Conservation (phyloP, 2,113 vertebrate species). For the Lontra canadensis region DNA sequence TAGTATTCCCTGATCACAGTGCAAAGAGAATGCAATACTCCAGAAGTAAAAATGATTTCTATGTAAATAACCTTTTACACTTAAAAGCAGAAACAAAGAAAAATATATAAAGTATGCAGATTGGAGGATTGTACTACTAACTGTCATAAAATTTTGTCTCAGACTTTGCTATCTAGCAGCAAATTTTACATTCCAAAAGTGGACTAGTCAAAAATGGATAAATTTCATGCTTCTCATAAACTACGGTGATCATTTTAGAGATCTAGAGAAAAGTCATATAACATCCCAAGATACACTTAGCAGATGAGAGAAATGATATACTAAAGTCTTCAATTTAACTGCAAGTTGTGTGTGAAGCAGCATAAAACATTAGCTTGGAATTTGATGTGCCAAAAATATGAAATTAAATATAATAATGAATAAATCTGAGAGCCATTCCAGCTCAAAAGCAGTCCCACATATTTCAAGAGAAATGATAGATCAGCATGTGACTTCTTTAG, state of each 20-base stretch:
- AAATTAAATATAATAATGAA: slow-evolving; percentile 68
- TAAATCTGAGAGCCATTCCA: not conserved
- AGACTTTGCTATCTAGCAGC: slow-evolving; percentile 1
- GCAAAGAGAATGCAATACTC: not conserved
- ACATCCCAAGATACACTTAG: slow-evolving; percentile 53
- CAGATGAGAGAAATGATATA: slow-evolving; percentile 62
- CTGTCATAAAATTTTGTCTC: slow-evolving; percentile 21
- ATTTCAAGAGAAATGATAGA: slow-evolving; percentile 42
- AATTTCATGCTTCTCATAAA: slow-evolving; percentile 63
- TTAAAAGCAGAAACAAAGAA: not conserved
- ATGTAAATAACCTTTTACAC: not conserved
- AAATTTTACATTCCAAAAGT: slow-evolving; percentile 54
- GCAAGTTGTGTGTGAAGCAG: slow-evolving; percentile 30
- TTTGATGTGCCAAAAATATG: slow-evolving; percentile 33
- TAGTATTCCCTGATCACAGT: not conserved
- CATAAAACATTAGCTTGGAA: slow-evolving; percentile 53
- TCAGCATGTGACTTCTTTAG: not conserved
- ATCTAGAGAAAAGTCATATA: slow-evolving; percentile 62
- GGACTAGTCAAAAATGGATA: slow-evolving; percentile 58
- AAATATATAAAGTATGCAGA: not conserved
- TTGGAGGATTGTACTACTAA: not conserved
- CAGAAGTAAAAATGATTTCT: not conserved
- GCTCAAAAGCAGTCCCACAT: not conserved
- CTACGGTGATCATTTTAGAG: slow-evolving; percentile 43
- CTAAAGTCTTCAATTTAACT: slow-evolving; percentile 22